A percentile compares a stretch with the other conserved stretches of the same genome.
Conservation (phyloP, 2,797 vertebrate genomes). For the Betta splendens region DNA sequence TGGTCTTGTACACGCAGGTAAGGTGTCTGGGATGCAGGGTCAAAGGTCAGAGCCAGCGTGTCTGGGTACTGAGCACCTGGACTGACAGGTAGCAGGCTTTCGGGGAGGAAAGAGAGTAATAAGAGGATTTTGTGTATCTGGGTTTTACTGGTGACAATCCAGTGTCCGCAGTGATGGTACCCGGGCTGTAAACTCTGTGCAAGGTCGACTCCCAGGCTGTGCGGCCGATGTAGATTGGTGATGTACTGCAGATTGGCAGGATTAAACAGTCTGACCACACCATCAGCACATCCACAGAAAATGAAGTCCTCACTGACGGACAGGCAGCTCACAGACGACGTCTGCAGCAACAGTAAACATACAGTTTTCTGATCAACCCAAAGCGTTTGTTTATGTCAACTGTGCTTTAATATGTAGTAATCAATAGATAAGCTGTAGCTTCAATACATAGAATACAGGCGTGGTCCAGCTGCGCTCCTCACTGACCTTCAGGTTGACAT, state of each 20-base stretch:
- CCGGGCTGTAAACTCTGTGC: slow-evolving; percentile 27
- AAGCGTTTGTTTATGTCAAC: no score
- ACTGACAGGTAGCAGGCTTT: slow-evolving; percentile 57
- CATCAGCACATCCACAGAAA: slow-evolving; percentile 89
- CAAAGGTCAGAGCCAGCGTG: slow-evolving; percentile 84
- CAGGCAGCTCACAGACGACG: slow-evolving; percentile 75
- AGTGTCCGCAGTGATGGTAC: slow-evolving; percentile 13
- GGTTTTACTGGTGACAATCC: neutral
- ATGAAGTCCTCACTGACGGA: slow-evolving; percentile 80
- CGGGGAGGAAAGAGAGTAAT: slow-evolving; percentile 26
- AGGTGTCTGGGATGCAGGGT: slow-evolving; percentile 76
- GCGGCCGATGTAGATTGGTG: slow-evolving; percentile 83
- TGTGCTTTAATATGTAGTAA: no score
- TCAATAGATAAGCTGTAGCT: no score
- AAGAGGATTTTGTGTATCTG: neutral
- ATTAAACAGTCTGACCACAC: slow-evolving; percentile 83
- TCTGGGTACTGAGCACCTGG: slow-evolving; percentile 79
- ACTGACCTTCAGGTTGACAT: slow-evolving; percentile 87
- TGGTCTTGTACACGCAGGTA: slow-evolving; percentile 91
- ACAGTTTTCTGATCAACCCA: no score
- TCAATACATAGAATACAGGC: no score
- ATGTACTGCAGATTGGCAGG: slow-evolving; percentile 82
- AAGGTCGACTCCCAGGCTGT: slow-evolving; percentile 85
- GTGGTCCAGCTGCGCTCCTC: neutral
- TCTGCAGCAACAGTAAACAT: slow-evolving; percentile 68